Percentiles rank a stretch among this genome's conserved stretches.
Conservation (phyloP, 2,113 vertebrate species). For the Anthoscopus minutus region DNA sequence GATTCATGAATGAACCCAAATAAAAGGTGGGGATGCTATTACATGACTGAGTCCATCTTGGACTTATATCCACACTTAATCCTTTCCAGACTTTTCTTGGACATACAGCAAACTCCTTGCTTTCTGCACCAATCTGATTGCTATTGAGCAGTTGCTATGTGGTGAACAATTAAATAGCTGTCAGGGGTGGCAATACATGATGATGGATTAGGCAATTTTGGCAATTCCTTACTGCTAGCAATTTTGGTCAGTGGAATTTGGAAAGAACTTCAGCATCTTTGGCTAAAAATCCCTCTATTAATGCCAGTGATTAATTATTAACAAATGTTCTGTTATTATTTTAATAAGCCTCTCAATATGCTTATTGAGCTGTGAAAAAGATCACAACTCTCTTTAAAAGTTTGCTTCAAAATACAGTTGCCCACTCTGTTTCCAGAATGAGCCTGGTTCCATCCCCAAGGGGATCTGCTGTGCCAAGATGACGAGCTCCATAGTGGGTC, state of each 20-base stretch:
- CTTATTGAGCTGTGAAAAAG: neutral
- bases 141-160: neutral
- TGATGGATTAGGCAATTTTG: conserved; percentile 18
- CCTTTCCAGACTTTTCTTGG: neutral
- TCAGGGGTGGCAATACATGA: neutral
- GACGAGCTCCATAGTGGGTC: rapidly evolving
- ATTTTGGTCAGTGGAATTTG: conserved; percentile 3
- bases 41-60: neutral
- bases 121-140: neutral
- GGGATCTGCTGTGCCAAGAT: neutral
- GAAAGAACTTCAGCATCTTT: neutral
- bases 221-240: neutral
- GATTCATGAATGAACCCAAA: neutral
- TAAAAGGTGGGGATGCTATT: neutral
- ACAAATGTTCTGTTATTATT: conserved; percentile 35
- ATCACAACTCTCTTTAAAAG: neutral
- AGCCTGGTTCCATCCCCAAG: neutral
- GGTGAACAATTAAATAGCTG: conserved; percentile 8
- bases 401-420: neutral
- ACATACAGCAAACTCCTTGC: neutral
- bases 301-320: conserved; percentile 26
- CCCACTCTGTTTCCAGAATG: neutral
- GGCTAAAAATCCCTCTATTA: neutral
- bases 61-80: no score
- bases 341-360: neutral